Evolutionary conservation across 1,140 invertebrate species (phyloP), one percentile per base, ranked within the genome.

Genomic region (Polypedilum vanderplanki): DNA sequence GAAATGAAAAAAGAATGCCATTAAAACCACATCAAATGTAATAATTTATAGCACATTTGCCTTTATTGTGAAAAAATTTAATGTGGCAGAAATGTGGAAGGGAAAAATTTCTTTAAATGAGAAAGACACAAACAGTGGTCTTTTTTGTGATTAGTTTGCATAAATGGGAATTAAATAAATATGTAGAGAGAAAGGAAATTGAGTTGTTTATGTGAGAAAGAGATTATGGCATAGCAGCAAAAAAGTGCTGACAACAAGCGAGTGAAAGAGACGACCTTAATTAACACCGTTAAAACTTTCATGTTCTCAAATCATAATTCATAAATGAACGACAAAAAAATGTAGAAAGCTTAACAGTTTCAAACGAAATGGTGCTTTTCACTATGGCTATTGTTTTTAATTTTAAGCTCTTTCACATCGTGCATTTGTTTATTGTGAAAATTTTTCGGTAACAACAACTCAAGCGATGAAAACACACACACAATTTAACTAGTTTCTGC

Each of bases 201-300:
- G 24, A 33, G 24, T 33, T 33, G 24, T 33, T 33, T 33, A 33
- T 33, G 24, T 33, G 24, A 33, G 24, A 33, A 33, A 33, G 24
- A 33, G 24, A 33, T 33, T 33, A 33, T 33, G 24, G 24, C 24
- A 33, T 15, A 57, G 8, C n/a, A n/a, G n/a, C n/a, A 57, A 57
- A 15, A 57, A 57, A 57, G 10, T 57, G 10, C 46, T 17, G n/a
- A 12, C 46, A 57, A 57, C 10, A 57, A 57, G 8, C 46, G 10
- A 12, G 2, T 3, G 46, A 57, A 17, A n/a, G n/a, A n/a, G n/a
- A n/a, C n/a, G 46, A 9, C 18, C n/a, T 70, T 70, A 70, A 70
- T 70, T 70, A 70, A 70, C 20, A 18, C 17, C 18, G n/a, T 70
- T 70, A 18, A 70, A 70, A 70, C 17, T 70, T 70, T 70, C 65